A percentile compares a stretch with the other conserved stretches of the same genome.
These are phyloP conservation scores for Leucoraja erinaceus DNA, from an alignment of 2,113 vertebrate genomes.

Conservation along the genomic window DNA sequence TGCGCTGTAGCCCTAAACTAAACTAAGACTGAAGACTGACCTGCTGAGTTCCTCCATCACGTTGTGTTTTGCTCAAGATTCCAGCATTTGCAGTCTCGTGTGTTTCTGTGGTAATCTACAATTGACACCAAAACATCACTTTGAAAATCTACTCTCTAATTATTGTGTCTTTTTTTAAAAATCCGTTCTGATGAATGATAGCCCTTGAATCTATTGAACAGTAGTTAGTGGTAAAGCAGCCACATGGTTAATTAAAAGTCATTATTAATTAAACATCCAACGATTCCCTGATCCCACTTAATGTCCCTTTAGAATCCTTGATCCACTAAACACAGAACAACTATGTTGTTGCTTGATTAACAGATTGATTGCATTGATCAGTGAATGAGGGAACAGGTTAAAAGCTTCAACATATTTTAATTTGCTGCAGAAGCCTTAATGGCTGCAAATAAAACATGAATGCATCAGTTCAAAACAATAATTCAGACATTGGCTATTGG, in stretches of 20 bases:
- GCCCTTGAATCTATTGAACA: neutral
- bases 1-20: too few species aligned
- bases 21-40: too few species aligned
- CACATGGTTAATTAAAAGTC: neutral
- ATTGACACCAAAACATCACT: neutral
- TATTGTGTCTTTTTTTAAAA: neutral
- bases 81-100: too few species aligned
- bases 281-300: neutral
- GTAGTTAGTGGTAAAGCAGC: neutral
- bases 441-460: neutral
- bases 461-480: neutral
- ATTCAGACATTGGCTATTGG: neutral
- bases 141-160: neutral
- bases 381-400: neutral
- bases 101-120: neutral
- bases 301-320: neutral
- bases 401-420: neutral
- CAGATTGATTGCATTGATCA: neutral
- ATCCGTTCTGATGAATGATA: neutral
- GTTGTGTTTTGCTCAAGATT: too few species aligned
- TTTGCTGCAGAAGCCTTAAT: neutral
- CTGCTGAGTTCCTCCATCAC: too few species aligned
- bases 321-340: neutral
- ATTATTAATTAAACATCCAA: neutral
- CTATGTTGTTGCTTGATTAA: neutral